These are phyloP conservation scores for Noctilio leporinus DNA, from an alignment of 2,113 vertebrate species.

Conservation along the genomic window DNA sequence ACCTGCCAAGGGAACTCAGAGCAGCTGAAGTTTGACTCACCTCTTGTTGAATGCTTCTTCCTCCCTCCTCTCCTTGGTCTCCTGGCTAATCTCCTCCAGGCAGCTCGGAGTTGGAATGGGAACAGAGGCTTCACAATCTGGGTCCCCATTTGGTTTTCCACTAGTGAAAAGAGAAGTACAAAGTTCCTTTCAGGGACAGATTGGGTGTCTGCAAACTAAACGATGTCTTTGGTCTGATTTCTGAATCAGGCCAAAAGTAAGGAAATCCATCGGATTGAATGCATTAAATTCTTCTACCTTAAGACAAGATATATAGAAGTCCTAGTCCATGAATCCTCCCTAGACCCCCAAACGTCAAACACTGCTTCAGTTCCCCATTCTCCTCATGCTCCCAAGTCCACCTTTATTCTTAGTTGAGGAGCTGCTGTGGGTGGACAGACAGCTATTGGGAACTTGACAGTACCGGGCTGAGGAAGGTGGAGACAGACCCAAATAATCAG, in stretches of 20 bases:
- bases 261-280: neutral
- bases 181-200: constrained; percentile 28
- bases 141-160: constrained; percentile 86
- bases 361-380: neutral
- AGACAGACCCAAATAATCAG: neutral
- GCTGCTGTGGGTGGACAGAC: neutral
- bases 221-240: neutral
- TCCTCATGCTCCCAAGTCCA: neutral
- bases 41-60: constrained; percentile 94
- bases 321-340: neutral
- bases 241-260: neutral
- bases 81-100: constrained; percentile 86
- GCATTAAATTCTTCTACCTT: neutral
- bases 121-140: constrained; percentile 80
- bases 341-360: neutral
- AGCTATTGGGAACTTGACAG: neutral
- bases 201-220: constrained; percentile 18
- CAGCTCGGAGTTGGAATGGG: constrained; percentile 71
- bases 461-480: neutral
- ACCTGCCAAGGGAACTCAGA: neutral
- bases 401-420: neutral
- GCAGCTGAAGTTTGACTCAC: constrained; percentile 75
- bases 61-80: constrained; percentile 91
- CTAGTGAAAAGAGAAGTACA: constrained; percentile 83
- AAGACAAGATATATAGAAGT: constrained; percentile 16